Base-by-base conservation (phyloP, 64 coral and sea anemone genomes). In the Anthopleura sola region DNA sequence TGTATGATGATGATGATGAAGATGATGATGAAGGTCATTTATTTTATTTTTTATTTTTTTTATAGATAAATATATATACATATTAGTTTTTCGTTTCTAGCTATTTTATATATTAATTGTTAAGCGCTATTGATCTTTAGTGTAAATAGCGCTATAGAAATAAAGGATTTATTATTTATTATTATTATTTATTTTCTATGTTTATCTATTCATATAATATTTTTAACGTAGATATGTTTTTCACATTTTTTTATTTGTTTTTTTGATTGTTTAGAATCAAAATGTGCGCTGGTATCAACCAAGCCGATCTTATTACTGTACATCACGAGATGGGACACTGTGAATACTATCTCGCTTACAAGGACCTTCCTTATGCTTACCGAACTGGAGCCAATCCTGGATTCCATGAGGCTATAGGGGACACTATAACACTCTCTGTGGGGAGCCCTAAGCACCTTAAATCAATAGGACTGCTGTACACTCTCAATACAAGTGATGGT, bases 241-340 rank as follows among this genome's bases (percentile, higher is more conserved):
- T 18, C 11, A 39, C 18, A 40, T 37, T 77, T 13, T 31, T 77
- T 6, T 14, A 37, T 79, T 6, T 44, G 39, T 47, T 33, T 21
- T 79, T 16, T 40, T 49, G 38, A n/a, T 53, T 82, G 55, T 55
- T 38, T 60, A 99, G 97, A 56, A 99, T 99, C 19, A 99, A 99
- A 85, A 99, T 99, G 97, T 99, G 97, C 75, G 94, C 97, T 20
- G 84, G 81, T 39, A 83, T 99, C 40, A 94, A 84, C 33, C 97
- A 99, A 36, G 90, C 83, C 38, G 90, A 99, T 40, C 69, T 99
- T 26, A 94, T 99, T 17, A 87, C 86, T 1, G 91, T 94, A 49
- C 97, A 99, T 78, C 97, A 99, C 49, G 97, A 99, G 78, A 94
- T 99, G 97, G 97, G 97, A 6, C 97, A 99, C 55, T 84, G 87